Evolutionary conservation across 2,113 vertebrate genomes (phyloP).

Genomic region (Bubalus kerabau): DNA sequence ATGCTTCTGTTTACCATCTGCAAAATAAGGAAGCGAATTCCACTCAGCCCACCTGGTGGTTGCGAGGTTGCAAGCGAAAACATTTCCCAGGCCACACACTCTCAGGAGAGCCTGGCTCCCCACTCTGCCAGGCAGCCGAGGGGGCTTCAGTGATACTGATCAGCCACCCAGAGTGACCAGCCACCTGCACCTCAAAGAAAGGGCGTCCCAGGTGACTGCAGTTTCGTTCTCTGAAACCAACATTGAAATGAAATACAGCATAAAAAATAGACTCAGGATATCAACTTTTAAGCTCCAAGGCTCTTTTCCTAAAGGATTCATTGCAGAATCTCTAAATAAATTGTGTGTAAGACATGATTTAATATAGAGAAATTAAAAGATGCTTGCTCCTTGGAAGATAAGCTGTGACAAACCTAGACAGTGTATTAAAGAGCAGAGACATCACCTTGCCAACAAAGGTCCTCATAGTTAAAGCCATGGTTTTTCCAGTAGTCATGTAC

Average conservation of each 20-base stretch:
- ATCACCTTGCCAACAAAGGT: neutral
- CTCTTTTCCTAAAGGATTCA: slow-evolving; percentile 12
- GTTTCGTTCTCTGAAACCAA: neutral
- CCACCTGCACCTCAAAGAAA: neutral
- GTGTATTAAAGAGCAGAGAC: neutral
- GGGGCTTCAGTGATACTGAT: neutral
- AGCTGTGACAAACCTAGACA: neutral
- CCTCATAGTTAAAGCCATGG: neutral
- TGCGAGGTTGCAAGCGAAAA: neutral
- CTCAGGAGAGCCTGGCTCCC: neutral
- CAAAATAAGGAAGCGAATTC: neutral
- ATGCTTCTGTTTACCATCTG: neutral
- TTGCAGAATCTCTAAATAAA: slow-evolving; percentile 35
- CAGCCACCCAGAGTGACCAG: too few species aligned
- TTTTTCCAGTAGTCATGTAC: neutral
- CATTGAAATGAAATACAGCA: neutral
- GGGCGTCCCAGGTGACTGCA: neutral
- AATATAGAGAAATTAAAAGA: neutral
- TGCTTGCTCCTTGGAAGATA: neutral
- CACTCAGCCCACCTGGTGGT: neutral
- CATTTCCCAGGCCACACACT: neutral
- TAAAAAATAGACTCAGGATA: neutral
- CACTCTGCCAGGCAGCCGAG: neutral
- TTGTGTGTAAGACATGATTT: neutral
- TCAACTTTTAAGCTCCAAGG: neutral